phyloP scores from a whole-genome alignment of 2,797 vertebrate species.

The Sarcophilus harrisii region DNA sequence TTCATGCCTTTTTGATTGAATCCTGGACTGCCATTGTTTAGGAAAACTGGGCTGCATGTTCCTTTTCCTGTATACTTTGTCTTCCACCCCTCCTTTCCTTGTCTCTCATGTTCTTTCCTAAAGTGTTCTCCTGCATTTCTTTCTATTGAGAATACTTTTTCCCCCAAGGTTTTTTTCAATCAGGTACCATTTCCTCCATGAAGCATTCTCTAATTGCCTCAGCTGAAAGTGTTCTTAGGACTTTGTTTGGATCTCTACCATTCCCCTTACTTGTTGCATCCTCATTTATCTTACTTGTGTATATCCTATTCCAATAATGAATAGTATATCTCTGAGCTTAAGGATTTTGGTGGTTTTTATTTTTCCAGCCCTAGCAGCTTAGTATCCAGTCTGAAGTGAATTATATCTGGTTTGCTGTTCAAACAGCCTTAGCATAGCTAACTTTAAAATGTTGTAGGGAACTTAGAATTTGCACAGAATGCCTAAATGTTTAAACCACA shows the following conservation, averaged over 20 bases:
- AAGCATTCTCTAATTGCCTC: not conserved
- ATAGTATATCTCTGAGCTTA: not conserved
- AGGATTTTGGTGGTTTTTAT: not conserved
- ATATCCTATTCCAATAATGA: not conserved
- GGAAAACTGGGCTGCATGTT: not conserved
- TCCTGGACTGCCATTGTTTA: not conserved
- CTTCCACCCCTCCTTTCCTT: not conserved
- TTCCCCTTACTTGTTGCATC: not conserved
- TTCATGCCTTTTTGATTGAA: not conserved
- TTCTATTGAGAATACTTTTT: not conserved
- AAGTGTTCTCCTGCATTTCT: not conserved
- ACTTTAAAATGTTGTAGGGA: constrained; percentile 18
- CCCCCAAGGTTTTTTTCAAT: not conserved
- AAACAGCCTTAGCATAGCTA: constrained; percentile 26
- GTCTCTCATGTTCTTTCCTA: not conserved
- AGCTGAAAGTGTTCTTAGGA: not conserved
- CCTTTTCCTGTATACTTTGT: not conserved
- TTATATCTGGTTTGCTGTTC: constrained; percentile 5
- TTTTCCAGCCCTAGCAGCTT: not conserved
- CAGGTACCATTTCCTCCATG: not conserved
- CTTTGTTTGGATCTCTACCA: not conserved
- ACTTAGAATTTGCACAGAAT: not conserved
- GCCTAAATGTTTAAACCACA: not conserved
- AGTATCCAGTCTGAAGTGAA: constrained; percentile 3
- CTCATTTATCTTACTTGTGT: not conserved